These are phyloP conservation scores for Poecilia velifera DNA, from an alignment of 2,797 vertebrate genomes.

Conservation along the genomic window DNA sequence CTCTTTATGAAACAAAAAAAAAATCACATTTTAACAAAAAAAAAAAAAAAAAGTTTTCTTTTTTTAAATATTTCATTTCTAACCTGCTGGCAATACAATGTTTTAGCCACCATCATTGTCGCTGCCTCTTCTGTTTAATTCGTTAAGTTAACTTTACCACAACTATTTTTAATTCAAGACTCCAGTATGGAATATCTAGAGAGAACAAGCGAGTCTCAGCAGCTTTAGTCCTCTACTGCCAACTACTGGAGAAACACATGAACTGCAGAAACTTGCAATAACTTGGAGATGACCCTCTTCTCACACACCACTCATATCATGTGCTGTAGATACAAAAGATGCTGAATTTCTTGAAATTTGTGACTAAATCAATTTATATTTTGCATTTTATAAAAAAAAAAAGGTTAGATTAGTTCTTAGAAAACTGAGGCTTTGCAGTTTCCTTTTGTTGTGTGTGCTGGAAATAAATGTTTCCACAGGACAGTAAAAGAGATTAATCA, in stretches of 20 bases:
- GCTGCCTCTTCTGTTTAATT: neutral
- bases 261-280: slow-evolving; percentile 28
- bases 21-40: neutral
- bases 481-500: slow-evolving; percentile 4
- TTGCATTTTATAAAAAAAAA: neutral
- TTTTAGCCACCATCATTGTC: slow-evolving; percentile 1
- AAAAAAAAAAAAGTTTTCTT: neutral
- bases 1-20: slow-evolving; percentile 6
- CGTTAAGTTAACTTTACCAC: neutral
- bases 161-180: slow-evolving; percentile 2
- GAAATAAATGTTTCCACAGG: neutral
- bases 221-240: slow-evolving; percentile 75
- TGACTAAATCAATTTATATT: neutral
- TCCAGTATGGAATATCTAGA: slow-evolving; percentile 5
- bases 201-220: slow-evolving; percentile 16
- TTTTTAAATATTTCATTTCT: neutral
- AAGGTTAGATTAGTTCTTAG: neutral
- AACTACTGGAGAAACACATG: slow-evolving; percentile 63
- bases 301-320: neutral
- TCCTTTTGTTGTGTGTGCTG: neutral
- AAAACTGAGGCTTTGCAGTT: neutral
- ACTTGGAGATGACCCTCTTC: neutral
- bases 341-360: neutral
- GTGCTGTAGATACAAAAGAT: slow-evolving; percentile 8
- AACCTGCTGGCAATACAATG: neutral